Conservation (phyloP, 2,797 vertebrate species). For the Pangasius krempfi region DNA sequence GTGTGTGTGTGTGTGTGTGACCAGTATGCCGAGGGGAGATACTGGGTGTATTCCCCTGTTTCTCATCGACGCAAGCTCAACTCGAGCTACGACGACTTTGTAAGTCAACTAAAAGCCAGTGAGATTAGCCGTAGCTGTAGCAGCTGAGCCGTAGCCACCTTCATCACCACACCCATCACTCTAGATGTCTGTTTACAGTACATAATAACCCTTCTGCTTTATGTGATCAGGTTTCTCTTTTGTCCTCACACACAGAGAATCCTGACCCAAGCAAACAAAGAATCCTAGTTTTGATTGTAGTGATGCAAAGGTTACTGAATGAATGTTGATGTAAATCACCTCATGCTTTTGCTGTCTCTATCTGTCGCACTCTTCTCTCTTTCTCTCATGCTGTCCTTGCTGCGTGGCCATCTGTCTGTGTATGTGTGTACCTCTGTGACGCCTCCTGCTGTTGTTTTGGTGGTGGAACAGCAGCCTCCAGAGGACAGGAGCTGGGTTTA, state of each 20-base stretch:
- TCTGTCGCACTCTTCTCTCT: background rate
- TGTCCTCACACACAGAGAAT: background rate
- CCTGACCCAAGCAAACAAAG: background rate
- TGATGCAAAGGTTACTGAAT: background rate
- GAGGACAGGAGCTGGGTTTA: conserved; percentile 94
- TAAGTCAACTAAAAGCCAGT: conserved; percentile 66
- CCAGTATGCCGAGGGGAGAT: conserved; percentile 94
- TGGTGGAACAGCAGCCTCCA: conserved; percentile 76
- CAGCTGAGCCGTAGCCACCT: background rate
- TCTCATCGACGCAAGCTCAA: conserved; percentile 81
- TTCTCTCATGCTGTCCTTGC: conserved; percentile 33
- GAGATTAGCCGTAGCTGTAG: background rate
- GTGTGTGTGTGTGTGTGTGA: conserved; percentile 23
- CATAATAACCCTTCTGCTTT: conserved; percentile 21
- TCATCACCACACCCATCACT: background rate
- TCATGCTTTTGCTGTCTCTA: conserved; percentile 36
- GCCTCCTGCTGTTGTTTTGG: conserved; percentile 56
- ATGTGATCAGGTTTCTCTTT: background rate
- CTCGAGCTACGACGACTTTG: conserved; percentile 73
- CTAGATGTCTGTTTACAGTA: conserved; percentile 9
- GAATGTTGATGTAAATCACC: conserved; percentile 1
- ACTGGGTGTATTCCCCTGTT: conserved; percentile 94
- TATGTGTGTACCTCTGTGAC: conserved; percentile 44
- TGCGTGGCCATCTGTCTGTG: conserved; percentile 37
- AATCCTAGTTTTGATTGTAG: background rate